These are phyloP conservation scores for Heliconius aoede DNA, from an alignment of 2,888 invertebrate genomes.

Conservation along the genomic window DNA sequence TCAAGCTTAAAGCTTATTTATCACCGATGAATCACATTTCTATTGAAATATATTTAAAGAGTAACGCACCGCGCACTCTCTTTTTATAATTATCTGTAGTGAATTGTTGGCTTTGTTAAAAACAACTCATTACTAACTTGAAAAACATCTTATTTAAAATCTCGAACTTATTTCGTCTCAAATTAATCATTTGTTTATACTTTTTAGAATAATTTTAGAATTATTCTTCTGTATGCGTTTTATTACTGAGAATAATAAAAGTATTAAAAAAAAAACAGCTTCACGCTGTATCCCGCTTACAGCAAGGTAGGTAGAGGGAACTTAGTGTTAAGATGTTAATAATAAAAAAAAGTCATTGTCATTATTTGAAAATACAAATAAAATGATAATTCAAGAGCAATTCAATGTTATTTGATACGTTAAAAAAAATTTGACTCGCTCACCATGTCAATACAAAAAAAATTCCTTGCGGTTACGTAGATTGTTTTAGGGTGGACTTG, in stretches of 20 bases:
- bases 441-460: conserved; percentile 39
- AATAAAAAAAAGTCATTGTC: too few species aligned
- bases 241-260: conserved; percentile 2
- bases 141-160: background rate
- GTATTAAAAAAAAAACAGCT: too few species aligned
- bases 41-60: conserved; percentile 40
- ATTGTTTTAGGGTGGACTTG: conserved; percentile 37
- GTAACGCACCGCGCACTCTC: conserved; percentile 33
- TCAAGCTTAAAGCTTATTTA: conserved; percentile 60
- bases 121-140: background rate
- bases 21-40: conserved; percentile 57
- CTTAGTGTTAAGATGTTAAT: too few species aligned
- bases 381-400: conserved; percentile 32
- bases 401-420: conserved; percentile 36
- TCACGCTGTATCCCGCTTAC: too few species aligned
- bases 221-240: too few species aligned
- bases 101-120: conserved; percentile 3
- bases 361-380: conserved; percentile 30
- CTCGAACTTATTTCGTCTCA: background rate
- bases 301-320: too few species aligned
- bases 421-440: conserved; percentile 32
- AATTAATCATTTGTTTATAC: background rate
- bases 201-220: background rate
- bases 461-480: conserved; percentile 34
- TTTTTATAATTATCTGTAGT: conserved; percentile 29